Conservation (phyloP, 2,113 vertebrate species). For the Nesospiza acunhae region DNA sequence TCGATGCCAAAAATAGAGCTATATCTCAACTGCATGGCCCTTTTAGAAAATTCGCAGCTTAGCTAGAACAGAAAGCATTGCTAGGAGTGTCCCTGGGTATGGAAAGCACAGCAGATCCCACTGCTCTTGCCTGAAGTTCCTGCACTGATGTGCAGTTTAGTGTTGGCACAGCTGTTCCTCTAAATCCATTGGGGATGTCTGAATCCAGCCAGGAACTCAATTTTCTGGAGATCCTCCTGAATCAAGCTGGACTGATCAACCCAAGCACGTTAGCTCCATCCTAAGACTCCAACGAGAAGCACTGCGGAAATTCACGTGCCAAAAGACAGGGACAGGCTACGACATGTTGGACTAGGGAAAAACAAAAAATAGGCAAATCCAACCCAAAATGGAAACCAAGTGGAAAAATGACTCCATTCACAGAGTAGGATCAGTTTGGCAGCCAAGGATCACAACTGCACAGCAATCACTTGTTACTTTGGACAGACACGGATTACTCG, state of each 20-base stretch:
- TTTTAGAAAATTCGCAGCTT: constrained; percentile 67
- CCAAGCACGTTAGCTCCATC: background rate
- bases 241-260: background rate
- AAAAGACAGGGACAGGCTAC: background rate
- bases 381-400: background rate
- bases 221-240: background rate
- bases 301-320: background rate
- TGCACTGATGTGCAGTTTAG: background rate
- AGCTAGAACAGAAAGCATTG: background rate
- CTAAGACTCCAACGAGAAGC: constrained; percentile 7
- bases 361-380: background rate
- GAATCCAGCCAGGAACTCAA: background rate
- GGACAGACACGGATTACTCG: constrained; percentile 33
- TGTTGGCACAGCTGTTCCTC: background rate
- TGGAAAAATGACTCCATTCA: constrained; percentile 13
- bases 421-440: constrained; percentile 16
- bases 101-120: background rate
- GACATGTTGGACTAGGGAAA: background rate
- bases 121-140: background rate
- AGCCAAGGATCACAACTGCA: constrained; percentile 55
- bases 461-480: constrained; percentile 39
- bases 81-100: background rate
- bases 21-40: background rate
- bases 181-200: background rate
- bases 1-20: constrained; percentile 43